Percentiles rank a stretch among this genome's conserved stretches.
These are phyloP conservation scores for Ia io DNA, from an alignment of 2,113 vertebrate genomes.

Conservation along the genomic window DNA sequence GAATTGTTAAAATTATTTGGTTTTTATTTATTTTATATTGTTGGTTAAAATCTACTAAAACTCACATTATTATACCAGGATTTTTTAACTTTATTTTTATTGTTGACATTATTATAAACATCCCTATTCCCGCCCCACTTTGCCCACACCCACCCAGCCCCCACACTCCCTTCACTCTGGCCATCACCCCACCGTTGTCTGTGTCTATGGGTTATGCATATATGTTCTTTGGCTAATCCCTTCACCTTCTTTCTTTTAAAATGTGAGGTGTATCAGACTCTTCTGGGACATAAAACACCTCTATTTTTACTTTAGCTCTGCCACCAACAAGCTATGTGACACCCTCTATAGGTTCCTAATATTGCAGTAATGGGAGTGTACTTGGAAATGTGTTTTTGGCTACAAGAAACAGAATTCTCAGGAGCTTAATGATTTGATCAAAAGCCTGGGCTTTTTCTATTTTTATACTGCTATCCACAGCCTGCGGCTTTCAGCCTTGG, in stretches of 20 bases:
- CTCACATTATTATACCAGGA: neutral
- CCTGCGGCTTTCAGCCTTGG: neutral
- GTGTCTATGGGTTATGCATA: neutral
- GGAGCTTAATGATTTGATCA: neutral
- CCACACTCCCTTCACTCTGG: neutral
- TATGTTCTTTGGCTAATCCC: neutral
- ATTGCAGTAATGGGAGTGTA: neutral
- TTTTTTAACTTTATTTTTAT: neutral
- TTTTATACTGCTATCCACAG: neutral
- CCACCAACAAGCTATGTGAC: neutral
- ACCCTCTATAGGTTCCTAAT: neutral
- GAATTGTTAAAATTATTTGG: neutral
- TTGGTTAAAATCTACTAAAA: neutral
- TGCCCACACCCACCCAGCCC: neutral
- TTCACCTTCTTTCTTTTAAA: neutral
- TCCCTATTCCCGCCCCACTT: neutral
- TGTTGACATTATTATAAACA: neutral
- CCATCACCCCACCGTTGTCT: neutral
- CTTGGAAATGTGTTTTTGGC: neutral
- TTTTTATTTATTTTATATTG: neutral
- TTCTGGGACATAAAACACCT: neutral
- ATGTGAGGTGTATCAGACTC: neutral
- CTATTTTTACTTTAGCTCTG: neutral
- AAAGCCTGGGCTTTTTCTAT: neutral
- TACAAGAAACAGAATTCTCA: neutral